Conservation (phyloP, 2,888 invertebrate species). For the Danaus chrysippus region DNA sequence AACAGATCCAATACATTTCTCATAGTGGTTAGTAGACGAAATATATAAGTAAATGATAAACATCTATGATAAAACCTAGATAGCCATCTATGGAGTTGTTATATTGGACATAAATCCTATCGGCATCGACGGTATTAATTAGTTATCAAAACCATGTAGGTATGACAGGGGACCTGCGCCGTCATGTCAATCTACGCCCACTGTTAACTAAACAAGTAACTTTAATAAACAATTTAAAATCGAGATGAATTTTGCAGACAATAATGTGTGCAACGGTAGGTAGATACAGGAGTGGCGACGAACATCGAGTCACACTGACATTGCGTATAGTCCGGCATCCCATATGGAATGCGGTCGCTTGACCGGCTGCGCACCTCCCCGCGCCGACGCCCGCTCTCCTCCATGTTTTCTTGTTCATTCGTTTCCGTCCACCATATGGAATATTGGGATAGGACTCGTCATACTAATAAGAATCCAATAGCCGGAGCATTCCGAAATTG, state of each 20-base stretch:
- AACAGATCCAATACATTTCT: too few relatives aligned
- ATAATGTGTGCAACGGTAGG: constrained; percentile 38
- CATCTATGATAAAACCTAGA: too few relatives aligned
- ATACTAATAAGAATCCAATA: constrained; percentile 61
- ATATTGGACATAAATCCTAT: constrained; percentile 21
- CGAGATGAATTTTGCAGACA: constrained; percentile 30
- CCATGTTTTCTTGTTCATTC: constrained; percentile 70
- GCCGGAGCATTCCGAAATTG: constrained; percentile 25
- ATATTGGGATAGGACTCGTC: constrained; percentile 62
- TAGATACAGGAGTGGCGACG: constrained; percentile 40
- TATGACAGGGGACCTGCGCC: constrained; percentile 44
- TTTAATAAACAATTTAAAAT: constrained; percentile 31
- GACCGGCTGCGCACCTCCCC: constrained; percentile 55
- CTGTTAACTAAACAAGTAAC: constrained; percentile 24
- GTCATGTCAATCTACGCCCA: constrained; percentile 44
- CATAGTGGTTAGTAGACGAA: too few relatives aligned
- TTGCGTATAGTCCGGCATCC: constrained; percentile 76
- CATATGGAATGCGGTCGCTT: constrained; percentile 76
- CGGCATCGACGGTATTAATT: constrained; percentile 16
- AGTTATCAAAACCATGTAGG: constrained; percentile 2
- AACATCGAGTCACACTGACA: constrained; percentile 70
- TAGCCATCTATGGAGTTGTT: too few relatives aligned
- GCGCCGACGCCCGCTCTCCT: constrained; percentile 57
- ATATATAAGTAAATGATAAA: too few relatives aligned
- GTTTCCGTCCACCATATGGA: constrained; percentile 71